phyloP scores from a whole-genome alignment of 2,113 vertebrate species.

The Dinomys branickii region DNA sequence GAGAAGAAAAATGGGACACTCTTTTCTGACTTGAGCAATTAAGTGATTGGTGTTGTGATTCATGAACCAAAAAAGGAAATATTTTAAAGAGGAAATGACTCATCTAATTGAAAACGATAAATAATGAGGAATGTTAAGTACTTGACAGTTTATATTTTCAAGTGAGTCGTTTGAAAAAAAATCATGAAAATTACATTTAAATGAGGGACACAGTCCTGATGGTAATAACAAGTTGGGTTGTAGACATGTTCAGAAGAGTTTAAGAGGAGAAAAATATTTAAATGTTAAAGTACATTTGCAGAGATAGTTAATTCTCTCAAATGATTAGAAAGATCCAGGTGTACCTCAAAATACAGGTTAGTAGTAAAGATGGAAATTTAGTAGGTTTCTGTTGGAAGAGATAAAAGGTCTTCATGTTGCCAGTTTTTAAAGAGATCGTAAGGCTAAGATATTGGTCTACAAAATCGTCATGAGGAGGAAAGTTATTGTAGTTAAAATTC shows the following conservation, averaged over 20 bases:
- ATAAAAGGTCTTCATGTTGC: not conserved
- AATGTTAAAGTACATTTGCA: conserved; percentile 36
- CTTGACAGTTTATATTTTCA: not conserved
- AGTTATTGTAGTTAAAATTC: not conserved
- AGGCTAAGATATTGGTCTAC: no score
- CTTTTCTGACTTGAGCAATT: not conserved
- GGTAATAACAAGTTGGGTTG: not conserved
- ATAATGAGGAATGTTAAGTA: not conserved
- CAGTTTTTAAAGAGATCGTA: not conserved
- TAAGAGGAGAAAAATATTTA: not conserved
- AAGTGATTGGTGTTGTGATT: not conserved
- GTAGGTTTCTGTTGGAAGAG: not conserved
- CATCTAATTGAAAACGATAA: not conserved
- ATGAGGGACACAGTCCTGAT: not conserved
- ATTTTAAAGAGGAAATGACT: not conserved
- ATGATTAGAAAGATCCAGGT: not conserved
- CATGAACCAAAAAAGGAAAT: not conserved
- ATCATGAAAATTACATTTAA: not conserved
- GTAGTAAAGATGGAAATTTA: not conserved
- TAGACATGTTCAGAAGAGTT: not conserved
- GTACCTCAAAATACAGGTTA: not conserved
- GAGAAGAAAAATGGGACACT: not conserved
- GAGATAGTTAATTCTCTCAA: not conserved
- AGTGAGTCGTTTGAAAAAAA: not conserved
- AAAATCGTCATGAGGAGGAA: not conserved